A percentile compares a stretch with the other conserved stretches of the same genome.
Conservation (phyloP, 2,797 vertebrate species). For the Onychomys leucogaster region DNA sequence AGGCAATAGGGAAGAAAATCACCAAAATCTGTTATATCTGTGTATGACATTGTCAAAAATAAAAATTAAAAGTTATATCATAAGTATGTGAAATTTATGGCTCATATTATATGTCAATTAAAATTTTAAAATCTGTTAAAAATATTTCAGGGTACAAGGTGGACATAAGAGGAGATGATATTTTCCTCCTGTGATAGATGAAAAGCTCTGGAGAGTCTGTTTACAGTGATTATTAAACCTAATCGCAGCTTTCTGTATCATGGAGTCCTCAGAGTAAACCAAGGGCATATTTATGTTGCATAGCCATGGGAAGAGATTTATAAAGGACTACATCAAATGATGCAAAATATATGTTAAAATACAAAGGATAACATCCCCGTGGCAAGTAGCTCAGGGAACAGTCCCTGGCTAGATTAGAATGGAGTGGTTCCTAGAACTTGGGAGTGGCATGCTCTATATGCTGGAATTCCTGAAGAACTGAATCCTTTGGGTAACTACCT, state of each 20-base stretch:
- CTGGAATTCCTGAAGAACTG: not conserved
- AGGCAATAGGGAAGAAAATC: not conserved
- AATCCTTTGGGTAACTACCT: not conserved
- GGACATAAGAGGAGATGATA: not conserved
- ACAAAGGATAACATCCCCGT: no score
- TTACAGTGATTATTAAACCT: not conserved
- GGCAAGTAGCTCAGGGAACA: not conserved
- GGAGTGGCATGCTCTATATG: not conserved
- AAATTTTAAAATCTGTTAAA: conserved; percentile 1
- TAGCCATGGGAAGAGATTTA: not conserved
- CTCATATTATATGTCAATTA: not conserved
- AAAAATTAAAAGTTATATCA: not conserved
- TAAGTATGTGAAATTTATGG: not conserved
- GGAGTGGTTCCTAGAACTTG: not conserved
- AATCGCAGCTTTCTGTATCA: not conserved
- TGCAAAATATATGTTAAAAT: not conserved
- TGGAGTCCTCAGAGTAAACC: not conserved
- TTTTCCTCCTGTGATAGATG: not conserved
- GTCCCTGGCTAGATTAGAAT: not conserved
- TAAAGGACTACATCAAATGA: not conserved
- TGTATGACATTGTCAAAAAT: not conserved
- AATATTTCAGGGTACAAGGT: not conserved
- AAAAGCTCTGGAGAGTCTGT: not conserved
- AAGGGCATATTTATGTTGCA: not conserved
- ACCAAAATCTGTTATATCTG: not conserved